These are phyloP conservation scores for Elysia crispata DNA, from an alignment of 2,888 invertebrate species.

Conservation along the genomic window DNA sequence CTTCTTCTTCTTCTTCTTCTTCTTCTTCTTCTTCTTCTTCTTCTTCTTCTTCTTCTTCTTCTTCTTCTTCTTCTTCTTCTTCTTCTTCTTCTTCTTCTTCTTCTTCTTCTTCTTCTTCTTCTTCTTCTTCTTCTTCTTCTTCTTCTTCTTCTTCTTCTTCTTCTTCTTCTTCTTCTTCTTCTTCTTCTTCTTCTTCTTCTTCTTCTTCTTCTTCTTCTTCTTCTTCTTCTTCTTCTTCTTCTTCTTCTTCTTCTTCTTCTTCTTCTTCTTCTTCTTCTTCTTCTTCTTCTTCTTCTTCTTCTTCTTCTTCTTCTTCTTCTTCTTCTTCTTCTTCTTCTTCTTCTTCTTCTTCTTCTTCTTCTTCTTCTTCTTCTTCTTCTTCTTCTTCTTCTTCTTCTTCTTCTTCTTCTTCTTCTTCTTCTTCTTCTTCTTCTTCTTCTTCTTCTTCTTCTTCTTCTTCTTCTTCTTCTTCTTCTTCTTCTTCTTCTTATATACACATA, in stretches of 20 bases:
- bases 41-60: too few species aligned
- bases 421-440: constrained; percentile 27
- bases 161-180: too few species aligned
- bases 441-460: constrained; percentile 17
- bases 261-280: not conserved
- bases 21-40: too few species aligned
- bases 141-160: too few species aligned
- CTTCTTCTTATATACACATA: not conserved
- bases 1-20: too few species aligned
- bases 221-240: not conserved
- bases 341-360: not conserved
- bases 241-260: not conserved
- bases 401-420: constrained; percentile 25
- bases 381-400: constrained; percentile 13
- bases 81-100: too few species aligned
- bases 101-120: too few species aligned
- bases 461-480: too few species aligned
- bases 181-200: too few species aligned
- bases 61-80: too few species aligned
- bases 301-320: not conserved
- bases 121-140: too few species aligned
- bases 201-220: too few species aligned
- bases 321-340: not conserved
- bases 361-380: constrained; percentile 15
- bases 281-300: not conserved